Conservation (phyloP, 2,113 vertebrate genomes). For the Lophochroa leadbeateri region DNA sequence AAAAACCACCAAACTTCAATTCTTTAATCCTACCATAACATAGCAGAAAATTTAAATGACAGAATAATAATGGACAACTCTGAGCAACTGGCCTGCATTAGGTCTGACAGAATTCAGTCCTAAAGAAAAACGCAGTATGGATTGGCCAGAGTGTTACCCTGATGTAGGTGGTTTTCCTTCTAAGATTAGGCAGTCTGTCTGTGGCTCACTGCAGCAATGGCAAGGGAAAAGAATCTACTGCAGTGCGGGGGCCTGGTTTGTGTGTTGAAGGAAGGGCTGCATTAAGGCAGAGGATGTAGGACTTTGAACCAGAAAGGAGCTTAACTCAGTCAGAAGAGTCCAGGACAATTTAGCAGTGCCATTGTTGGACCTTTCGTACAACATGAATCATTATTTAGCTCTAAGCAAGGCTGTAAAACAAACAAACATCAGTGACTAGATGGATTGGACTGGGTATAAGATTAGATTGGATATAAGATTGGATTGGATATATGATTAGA, state of each 20-base stretch:
- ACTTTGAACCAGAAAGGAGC: not conserved
- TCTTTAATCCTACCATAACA: not conserved
- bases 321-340: not conserved
- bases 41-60: not conserved
- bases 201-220: not conserved
- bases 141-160: not conserved
- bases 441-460: too few species aligned
- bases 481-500: too few species aligned
- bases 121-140: not conserved
- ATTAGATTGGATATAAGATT: too few species aligned
- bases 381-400: not conserved
- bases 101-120: not conserved
- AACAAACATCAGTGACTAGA: not conserved
- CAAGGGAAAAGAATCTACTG: not conserved
- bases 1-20: not conserved
- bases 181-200: not conserved
- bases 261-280: not conserved
- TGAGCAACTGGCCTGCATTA: not conserved
- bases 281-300: not conserved
- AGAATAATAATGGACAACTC: not conserved
- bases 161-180: not conserved
- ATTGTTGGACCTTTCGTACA: not conserved
- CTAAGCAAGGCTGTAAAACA: not conserved
- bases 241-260: accelerated
- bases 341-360: not conserved